Base-by-base conservation (phyloP, 2,888 invertebrate species). In the Napeogenes inachia region DNA sequence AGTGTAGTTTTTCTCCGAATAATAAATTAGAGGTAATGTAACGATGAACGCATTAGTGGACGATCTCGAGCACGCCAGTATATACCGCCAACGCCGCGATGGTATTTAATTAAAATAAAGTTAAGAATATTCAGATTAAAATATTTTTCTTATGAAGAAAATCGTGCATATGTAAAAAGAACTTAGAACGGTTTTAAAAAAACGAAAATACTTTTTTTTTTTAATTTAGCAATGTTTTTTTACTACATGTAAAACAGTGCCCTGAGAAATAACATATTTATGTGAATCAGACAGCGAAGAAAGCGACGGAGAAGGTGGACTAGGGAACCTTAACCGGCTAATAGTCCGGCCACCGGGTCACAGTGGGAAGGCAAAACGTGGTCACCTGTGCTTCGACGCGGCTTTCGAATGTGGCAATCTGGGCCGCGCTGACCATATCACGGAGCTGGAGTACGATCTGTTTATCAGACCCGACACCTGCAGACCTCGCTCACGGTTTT, bases 381-480 rank as follows among this genome's bases (percentile, higher is more conserved):
- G 99, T 3, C 98, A 99, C 81, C 91, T 99, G 33, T 98, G 98
- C 78, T 99, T 99, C 86, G 98, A 99, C 89, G 98, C 99, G 2
- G 97, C 98, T 13, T 99, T 97, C 85, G 99, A 99, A 88, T 97
- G 98, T 67, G 98, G 99, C 73, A 99, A 99, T 87, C 92, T 99
- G 59, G 99, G 98, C n/a, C 92, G 97, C 68, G 98, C 98, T 1
- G 98, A 98, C 79, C 94, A 98, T 72, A 93, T 99, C 73, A 96
- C 96, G 5, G 98, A 99, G 75, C 95, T 94, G 79, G 99, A 99
- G 82, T 99, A 99, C 84, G 99, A 99, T 87, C 92, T 99, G 58
- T 99, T 95, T 85, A 94, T 99, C 61, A 92, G 99, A 54, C 99
- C 99, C 0, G 99, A 99, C 83, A 99, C 98, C 0, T 98, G 98